Percentiles rank a stretch among this genome's conserved stretches.
These are phyloP conservation scores for Heliconius congener DNA, from an alignment of 1,140 invertebrate genomes.

Conservation along the genomic window DNA sequence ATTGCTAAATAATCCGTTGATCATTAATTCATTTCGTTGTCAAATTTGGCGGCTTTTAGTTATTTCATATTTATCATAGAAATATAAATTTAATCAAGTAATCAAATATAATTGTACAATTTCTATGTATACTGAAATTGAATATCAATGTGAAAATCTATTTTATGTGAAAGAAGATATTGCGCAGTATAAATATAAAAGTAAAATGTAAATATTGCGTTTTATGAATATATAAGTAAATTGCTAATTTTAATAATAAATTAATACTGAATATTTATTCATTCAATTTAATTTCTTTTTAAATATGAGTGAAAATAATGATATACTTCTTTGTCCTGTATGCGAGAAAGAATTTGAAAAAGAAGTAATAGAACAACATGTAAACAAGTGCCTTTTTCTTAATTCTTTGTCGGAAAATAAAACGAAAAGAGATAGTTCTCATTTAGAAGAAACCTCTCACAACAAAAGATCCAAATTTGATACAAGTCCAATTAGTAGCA, in stretches of 20 bases:
- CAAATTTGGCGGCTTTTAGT: not conserved
- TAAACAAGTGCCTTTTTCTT: slow-evolving; percentile 86
- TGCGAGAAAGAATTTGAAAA: slow-evolving; percentile 56
- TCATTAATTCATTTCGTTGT: not conserved
- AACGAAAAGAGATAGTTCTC: slow-evolving; percentile 57
- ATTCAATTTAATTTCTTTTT: not conserved
- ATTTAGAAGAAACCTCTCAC: slow-evolving; percentile 48
- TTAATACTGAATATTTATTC: not conserved
- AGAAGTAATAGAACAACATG: slow-evolving; percentile 84
- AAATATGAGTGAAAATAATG: not conserved
- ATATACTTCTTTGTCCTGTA: slow-evolving; percentile 55
- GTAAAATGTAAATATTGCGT: not conserved
- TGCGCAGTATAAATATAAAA: not conserved
- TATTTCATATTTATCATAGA: not conserved
- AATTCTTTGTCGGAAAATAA: slow-evolving; percentile 73
- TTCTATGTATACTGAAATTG: not conserved
- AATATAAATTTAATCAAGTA: too few species aligned
- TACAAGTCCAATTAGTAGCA: slow-evolving; percentile 43
- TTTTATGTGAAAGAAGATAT: not conserved
- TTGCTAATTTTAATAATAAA: too few species aligned
- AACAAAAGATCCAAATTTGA: slow-evolving; percentile 52
- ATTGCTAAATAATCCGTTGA: not conserved
- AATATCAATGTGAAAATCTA: not conserved
- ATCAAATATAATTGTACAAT: too few species aligned
- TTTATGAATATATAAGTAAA: not conserved